phyloP scores from a whole-genome alignment of 2,797 vertebrate species.

The Muraenolepis orangiensis region DNA sequence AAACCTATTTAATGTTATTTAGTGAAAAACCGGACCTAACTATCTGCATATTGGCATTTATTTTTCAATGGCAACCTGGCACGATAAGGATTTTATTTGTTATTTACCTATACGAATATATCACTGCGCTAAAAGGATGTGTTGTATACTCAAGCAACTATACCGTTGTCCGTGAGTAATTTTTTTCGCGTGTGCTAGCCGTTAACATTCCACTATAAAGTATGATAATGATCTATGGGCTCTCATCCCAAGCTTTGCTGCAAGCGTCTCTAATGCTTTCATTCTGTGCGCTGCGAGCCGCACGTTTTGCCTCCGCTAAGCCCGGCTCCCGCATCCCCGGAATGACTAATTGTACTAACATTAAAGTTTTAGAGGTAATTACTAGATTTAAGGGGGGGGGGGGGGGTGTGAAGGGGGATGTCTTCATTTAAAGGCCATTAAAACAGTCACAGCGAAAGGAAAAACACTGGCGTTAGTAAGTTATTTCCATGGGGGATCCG shows the following conservation, averaged over 20 bases:
- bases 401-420: slow-evolving; percentile 36
- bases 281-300: neutral
- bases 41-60: neutral
- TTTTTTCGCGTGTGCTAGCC: neutral
- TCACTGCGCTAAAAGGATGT: neutral
- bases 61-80: neutral
- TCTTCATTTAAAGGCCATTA: slow-evolving; percentile 68
- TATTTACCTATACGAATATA: no score
- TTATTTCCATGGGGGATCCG: slow-evolving; percentile 72
- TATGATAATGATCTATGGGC: neutral
- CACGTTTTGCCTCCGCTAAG: neutral
- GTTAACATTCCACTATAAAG: neutral
- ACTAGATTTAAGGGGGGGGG: slow-evolving; percentile 53
- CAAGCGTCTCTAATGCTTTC: neutral
- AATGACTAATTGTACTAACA: slow-evolving; percentile 44
- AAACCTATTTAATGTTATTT: no score
- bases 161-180: neutral
- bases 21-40: no score
- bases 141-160: neutral
- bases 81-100: neutral
- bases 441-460: slow-evolving; percentile 49
- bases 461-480: slow-evolving; percentile 63
- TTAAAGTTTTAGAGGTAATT: slow-evolving; percentile 61
- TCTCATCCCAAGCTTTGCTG: neutral
- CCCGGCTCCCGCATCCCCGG: slow-evolving; percentile 17